Conservation (phyloP, 2,888 invertebrate genomes). For the Hyles lineata region DNA sequence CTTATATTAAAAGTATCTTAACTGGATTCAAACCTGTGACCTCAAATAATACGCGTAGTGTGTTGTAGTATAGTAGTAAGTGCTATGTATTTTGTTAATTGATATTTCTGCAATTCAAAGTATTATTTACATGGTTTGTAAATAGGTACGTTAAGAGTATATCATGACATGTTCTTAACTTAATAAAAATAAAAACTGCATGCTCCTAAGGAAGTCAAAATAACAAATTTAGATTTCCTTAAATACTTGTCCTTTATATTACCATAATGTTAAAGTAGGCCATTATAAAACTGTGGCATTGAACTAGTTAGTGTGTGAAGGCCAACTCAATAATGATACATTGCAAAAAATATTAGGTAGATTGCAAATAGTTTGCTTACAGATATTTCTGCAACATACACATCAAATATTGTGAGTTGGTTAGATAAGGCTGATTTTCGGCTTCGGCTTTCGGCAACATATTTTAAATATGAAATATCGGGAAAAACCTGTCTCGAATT, state of each 20-base stretch:
- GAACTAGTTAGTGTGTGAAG: background rate
- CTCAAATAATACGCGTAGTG: too few species aligned
- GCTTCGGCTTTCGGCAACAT: background rate
- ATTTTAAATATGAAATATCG: background rate
- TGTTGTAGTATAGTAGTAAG: too few species aligned
- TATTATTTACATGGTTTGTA: too few species aligned
- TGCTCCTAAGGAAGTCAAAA: background rate
- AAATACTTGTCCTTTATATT: background rate
- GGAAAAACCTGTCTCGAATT: too few species aligned
- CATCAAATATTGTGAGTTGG: background rate
- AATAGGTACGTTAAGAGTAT: too few species aligned
- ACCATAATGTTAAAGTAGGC: background rate
- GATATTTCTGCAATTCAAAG: too few species aligned
- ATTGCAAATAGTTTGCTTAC: background rate
- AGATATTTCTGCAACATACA: background rate
- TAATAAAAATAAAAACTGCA: too few species aligned
- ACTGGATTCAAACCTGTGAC: too few species aligned
- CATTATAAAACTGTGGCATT: background rate
- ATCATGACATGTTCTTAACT: too few species aligned
- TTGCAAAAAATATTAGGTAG: background rate
- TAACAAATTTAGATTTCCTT: background rate
- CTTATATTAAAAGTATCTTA: too few species aligned
- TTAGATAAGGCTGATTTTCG: background rate
- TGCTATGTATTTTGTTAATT: too few species aligned
- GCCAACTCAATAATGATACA: background rate